Evolutionary conservation across 2,113 vertebrate genomes (phyloP).

Genomic region (Limnothrissa miodon): DNA sequence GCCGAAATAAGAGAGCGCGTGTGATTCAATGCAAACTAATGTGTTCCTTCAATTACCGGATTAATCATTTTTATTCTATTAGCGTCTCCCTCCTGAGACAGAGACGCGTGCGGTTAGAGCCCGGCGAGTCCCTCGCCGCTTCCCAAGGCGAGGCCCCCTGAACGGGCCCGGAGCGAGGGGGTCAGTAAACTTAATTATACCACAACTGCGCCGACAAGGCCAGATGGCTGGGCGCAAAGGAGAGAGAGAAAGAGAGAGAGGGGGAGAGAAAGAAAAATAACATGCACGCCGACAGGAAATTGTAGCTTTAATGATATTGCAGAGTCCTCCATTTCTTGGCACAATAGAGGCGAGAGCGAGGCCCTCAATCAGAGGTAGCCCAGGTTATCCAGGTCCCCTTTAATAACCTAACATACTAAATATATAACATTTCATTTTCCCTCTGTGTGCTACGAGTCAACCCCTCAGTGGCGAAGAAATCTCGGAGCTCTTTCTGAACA

Average conservation of each 20-base stretch:
- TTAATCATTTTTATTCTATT: slow-evolving; percentile 93
- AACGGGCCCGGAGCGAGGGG: slow-evolving; percentile 85
- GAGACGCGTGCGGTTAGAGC: slow-evolving; percentile 76
- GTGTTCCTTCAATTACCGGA: slow-evolving; percentile 87
- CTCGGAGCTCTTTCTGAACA: neutral
- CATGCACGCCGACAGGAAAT: slow-evolving; percentile 74
- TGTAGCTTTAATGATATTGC: slow-evolving; percentile 91
- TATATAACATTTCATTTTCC: slow-evolving; percentile 38
- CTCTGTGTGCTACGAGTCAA: neutral
- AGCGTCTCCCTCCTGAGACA: slow-evolving; percentile 64
- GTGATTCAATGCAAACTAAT: slow-evolving; percentile 81
- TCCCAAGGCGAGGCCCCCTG: slow-evolving; percentile 81
- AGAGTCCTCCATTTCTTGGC: slow-evolving; percentile 81
- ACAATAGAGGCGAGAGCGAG: slow-evolving; percentile 72
- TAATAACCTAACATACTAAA: slow-evolving; percentile 63
- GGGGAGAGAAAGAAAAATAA: too few species aligned
- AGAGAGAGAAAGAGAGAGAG: slow-evolving; percentile 73
- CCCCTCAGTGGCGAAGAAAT: neutral
- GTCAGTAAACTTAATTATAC: slow-evolving; percentile 96
- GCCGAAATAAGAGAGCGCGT: slow-evolving; percentile 80
- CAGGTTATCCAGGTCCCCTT: slow-evolving; percentile 79
- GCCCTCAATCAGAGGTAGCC: slow-evolving; percentile 73
- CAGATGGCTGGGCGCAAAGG: slow-evolving; percentile 70
- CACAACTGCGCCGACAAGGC: slow-evolving; percentile 91
- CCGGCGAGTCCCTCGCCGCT: slow-evolving; percentile 78